Percentiles rank a stretch among this genome's conserved stretches.
phyloP scores from a whole-genome alignment of 2,113 vertebrate genomes.

The Callionymus lyra region DNA sequence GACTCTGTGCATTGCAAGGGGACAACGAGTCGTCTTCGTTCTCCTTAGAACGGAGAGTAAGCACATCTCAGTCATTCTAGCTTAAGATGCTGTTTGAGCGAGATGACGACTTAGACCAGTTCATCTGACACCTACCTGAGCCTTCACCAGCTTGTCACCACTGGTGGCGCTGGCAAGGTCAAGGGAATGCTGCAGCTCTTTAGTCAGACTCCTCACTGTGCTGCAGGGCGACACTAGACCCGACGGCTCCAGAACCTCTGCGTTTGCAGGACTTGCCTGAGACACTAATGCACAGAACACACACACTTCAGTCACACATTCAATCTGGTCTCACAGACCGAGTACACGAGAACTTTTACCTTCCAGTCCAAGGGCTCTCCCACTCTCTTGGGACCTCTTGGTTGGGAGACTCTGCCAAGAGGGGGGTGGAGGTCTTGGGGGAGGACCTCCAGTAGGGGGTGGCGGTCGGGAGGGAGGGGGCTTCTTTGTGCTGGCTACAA shows the following conservation, averaged over 20 bases:
- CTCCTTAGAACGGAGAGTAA: constrained; percentile 67
- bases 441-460: constrained; percentile 76
- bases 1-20: constrained; percentile 62
- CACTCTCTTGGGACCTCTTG: constrained; percentile 82
- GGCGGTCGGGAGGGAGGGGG: constrained; percentile 82
- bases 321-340: not conserved
- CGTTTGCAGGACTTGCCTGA: constrained; percentile 41
- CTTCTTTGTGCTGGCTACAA: constrained; percentile 96
- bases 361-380: constrained; percentile 75
- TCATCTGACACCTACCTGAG: constrained; percentile 71
- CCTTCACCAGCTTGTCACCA: constrained; percentile 93
- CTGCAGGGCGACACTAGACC: constrained; percentile 77
- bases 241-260: constrained; percentile 55
- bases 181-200: constrained; percentile 90
- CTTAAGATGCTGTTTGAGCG: not conserved
- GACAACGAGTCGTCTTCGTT: constrained; percentile 75
- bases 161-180: constrained; percentile 96
- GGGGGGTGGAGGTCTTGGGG: constrained; percentile 86
- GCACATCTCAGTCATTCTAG: not conserved
- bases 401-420: constrained; percentile 76
- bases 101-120: too few relatives aligned
- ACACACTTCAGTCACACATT: not conserved
- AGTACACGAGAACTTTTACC: constrained; percentile 57
- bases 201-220: constrained; percentile 72
- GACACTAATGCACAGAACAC: constrained; percentile 19